A percentile compares a stretch with the other conserved stretches of the same genome.
Evolutionary conservation across 2,113 vertebrate genomes (phyloP).

Genomic region (Pelmatolapia mariae): DNA sequence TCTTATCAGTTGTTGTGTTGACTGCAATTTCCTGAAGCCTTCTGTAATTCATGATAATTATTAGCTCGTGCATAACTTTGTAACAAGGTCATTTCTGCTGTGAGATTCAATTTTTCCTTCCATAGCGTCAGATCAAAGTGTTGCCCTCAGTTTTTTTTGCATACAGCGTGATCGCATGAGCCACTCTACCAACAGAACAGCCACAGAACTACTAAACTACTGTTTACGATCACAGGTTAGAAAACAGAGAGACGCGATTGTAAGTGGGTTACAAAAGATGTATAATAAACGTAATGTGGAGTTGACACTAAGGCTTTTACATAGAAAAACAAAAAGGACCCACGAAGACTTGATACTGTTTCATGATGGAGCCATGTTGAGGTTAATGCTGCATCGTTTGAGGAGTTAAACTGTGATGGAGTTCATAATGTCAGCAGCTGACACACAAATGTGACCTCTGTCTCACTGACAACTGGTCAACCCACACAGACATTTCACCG

Average conservation of each 20-base stretch:
- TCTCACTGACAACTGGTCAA: neutral
- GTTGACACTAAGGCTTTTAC: neutral
- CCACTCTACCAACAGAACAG: neutral
- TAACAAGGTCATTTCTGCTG: neutral
- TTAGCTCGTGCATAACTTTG: neutral
- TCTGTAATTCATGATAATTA: neutral
- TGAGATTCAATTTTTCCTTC: neutral
- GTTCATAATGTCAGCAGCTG: neutral
- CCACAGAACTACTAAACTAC: neutral
- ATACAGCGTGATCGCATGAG: neutral
- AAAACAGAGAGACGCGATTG: neutral
- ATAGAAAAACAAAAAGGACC: rapidly evolving
- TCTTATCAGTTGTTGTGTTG: neutral
- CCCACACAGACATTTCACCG: neutral
- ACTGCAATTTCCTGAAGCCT: neutral
- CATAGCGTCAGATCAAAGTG: neutral
- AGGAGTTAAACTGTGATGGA: neutral
- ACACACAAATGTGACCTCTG: neutral
- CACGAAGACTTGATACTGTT: rapidly evolving
- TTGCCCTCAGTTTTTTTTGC: neutral
- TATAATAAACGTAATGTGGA: neutral
- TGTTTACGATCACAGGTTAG: neutral
- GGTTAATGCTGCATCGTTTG: neutral
- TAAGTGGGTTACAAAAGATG: neutral
- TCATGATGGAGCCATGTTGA: neutral